Evolutionary conservation across 2,797 vertebrate genomes (phyloP).

Genomic region (Falco biarmicus): DNA sequence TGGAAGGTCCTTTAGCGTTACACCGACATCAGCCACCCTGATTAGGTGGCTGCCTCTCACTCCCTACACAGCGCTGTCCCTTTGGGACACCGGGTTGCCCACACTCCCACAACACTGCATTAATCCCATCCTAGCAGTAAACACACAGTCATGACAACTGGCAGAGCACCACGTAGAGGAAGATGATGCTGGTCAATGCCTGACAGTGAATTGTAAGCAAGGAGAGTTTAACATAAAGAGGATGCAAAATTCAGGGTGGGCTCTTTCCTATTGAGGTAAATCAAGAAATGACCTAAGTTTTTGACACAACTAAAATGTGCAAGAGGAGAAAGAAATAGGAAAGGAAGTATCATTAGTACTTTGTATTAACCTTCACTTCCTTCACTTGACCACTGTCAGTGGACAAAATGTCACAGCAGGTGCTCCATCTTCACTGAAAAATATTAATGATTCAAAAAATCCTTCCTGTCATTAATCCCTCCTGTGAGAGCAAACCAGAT

Average conservation of each 20-base stretch:
- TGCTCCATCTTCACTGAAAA: neutral
- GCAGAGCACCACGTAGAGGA: neutral
- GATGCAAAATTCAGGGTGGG: neutral
- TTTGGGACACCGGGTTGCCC: neutral
- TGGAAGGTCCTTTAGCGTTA: neutral
- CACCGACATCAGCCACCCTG: neutral
- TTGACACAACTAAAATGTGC: neutral
- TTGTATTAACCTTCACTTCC: neutral
- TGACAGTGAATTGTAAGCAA: neutral
- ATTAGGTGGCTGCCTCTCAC: neutral
- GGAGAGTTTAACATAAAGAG: neutral
- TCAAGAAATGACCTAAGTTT: neutral
- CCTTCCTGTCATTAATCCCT: neutral
- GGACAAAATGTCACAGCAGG: neutral
- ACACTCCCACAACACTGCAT: neutral
- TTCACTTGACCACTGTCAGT: neutral
- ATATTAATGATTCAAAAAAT: neutral
- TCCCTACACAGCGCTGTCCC: neutral
- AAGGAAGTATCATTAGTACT: neutral
- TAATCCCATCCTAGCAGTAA: neutral
- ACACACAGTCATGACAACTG: neutral
- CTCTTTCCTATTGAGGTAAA: neutral
- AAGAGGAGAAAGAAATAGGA: neutral
- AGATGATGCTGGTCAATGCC: neutral
- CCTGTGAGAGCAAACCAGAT: neutral